Conservation (phyloP, 2,113 vertebrate genomes). For the Passer domesticus region DNA sequence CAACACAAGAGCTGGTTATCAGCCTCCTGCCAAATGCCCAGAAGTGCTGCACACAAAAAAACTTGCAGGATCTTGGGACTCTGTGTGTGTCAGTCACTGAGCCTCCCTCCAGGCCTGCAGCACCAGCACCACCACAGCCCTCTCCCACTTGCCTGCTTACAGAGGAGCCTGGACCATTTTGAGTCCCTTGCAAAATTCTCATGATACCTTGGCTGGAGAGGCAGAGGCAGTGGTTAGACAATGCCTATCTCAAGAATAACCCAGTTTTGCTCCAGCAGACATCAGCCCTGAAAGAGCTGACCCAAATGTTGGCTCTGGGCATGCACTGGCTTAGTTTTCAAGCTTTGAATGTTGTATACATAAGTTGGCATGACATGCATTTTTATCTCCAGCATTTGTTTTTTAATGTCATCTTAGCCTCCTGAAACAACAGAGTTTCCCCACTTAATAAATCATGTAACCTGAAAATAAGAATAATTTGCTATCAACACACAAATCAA, state of each 20-base stretch:
- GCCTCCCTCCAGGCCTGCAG: background rate
- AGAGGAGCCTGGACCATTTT: background rate
- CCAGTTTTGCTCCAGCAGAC: background rate
- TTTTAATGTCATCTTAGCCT: background rate
- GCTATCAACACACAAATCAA: background rate
- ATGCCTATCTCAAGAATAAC: background rate
- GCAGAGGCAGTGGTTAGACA: background rate
- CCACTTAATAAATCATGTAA: background rate
- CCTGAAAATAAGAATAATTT: background rate
- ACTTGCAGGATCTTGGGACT: background rate
- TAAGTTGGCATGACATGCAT: background rate
- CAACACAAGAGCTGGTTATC: background rate
- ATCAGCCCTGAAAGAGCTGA: background rate
- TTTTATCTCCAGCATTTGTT: background rate
- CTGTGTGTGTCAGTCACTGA: rapidly evolving
- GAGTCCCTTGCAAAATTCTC: background rate
- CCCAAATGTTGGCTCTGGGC: background rate
- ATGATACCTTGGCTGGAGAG: background rate
- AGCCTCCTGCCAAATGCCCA: background rate
- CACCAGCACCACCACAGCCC: background rate
- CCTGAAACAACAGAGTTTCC: background rate
- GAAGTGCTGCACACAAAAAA: background rate
- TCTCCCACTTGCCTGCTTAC: background rate
- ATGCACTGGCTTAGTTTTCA: background rate
- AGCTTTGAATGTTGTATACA: background rate